Evolutionary conservation across 35 echinoderm and acorn worm species (phyloP).

Genomic region (Stichopus chloronotus): DNA sequence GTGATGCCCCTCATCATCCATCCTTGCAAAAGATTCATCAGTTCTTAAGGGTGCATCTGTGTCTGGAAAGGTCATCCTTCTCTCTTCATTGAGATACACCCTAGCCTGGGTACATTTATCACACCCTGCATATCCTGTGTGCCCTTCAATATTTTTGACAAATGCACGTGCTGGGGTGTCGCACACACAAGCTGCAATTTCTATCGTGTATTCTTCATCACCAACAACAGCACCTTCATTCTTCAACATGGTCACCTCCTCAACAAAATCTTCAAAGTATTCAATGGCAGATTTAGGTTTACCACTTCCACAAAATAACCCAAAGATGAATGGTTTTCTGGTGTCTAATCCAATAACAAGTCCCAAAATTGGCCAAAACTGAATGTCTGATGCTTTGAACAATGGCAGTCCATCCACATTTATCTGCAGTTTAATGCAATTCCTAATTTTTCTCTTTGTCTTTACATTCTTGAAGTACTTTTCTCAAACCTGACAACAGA

Average conservation of each 20-base stretch:
- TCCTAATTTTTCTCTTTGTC: not conserved
- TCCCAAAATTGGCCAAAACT: constrained; percentile 79
- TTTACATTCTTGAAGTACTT: not conserved
- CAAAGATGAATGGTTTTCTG: constrained; percentile 57
- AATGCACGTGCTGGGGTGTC: constrained; percentile 73
- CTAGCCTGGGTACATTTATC: constrained; percentile 68
- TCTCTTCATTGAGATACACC: constrained; percentile 14
- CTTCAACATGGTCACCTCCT: constrained; percentile 15
- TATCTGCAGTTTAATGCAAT: constrained; percentile 32
- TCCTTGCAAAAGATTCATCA: constrained; percentile 55
- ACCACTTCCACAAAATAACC: constrained; percentile 54
- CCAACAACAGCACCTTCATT: constrained; percentile 17
- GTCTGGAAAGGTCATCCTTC: constrained; percentile 67
- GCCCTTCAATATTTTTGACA: constrained; percentile 61
- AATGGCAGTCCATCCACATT: constrained; percentile 75
- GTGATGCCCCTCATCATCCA: constrained; percentile 65
- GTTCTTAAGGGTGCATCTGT: constrained; percentile 38
- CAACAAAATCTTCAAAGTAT: constrained; percentile 63
- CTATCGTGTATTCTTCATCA: constrained; percentile 19
- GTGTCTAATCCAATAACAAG: constrained; percentile 4
- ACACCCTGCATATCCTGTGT: constrained; percentile 75
- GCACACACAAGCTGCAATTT: constrained; percentile 63
- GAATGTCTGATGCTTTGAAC: constrained; percentile 58
- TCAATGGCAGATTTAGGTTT: constrained; percentile 61
- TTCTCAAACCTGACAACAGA: constrained; percentile 6